Evolutionary conservation across 2,888 invertebrate species (phyloP).

Genomic region (Polyommatus icarus): DNA sequence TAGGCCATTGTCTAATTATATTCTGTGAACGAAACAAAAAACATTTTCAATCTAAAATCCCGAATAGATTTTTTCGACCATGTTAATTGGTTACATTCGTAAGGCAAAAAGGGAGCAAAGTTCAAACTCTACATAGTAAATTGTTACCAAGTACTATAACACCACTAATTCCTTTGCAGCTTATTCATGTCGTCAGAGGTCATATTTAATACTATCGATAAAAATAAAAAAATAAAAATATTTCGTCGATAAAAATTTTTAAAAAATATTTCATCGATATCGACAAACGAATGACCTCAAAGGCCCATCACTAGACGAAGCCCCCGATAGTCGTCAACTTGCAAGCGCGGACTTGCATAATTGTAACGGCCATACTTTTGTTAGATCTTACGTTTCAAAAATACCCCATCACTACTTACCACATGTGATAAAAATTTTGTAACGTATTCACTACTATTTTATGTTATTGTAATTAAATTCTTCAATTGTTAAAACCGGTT

Average conservation of each 20-base stretch:
- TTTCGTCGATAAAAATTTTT: not conserved
- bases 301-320: constrained; percentile 51
- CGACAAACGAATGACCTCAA: constrained; percentile 65
- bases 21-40: too few species aligned
- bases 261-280: constrained; percentile 53
- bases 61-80: too few species aligned
- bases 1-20: too few species aligned
- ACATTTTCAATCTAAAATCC: too few species aligned
- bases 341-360: constrained; percentile 67
- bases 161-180: not conserved
- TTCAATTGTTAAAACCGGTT: constrained; percentile 3
- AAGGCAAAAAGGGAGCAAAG: not conserved
- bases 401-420: constrained; percentile 29
- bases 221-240: not conserved
- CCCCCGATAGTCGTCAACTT: constrained; percentile 53
- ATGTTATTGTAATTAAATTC: not conserved
- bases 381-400: constrained; percentile 36
- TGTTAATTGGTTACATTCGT: too few species aligned
- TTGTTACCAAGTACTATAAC: too few species aligned
- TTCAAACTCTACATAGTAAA: not conserved
- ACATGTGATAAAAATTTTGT: constrained; percentile 9
- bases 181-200: not conserved
- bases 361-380: constrained; percentile 53
- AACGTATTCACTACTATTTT: not conserved
- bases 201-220: not conserved